A percentile compares a stretch with the other conserved stretches of the same genome.
Conservation (phyloP, 2,113 vertebrate species). For the Cricetomys ansorgei region DNA sequence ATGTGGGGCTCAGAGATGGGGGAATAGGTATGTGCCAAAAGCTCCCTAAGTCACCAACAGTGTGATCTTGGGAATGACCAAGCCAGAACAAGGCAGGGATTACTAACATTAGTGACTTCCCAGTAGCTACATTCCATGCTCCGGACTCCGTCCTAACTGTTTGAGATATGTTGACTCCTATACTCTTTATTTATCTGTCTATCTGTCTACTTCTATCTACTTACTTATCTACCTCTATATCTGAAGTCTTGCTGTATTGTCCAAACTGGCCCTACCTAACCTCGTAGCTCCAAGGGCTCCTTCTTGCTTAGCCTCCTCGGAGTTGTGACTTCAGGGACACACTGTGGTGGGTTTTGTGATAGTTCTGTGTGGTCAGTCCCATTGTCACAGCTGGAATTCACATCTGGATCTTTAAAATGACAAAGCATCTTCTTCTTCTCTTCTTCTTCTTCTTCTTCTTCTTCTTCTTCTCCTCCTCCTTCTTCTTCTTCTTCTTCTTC, state of each 20-base stretch:
- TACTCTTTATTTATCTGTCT: not conserved
- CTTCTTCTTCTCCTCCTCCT: no score
- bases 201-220: not conserved
- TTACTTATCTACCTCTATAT: not conserved
- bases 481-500: no score
- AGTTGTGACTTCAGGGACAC: not conserved
- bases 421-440: no score
- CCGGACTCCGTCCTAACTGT: not conserved
- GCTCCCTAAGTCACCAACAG: not conserved
- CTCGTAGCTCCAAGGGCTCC: not conserved
- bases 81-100: not conserved
- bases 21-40: not conserved
- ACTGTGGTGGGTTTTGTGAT: not conserved
- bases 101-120: not conserved
- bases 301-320: not conserved
- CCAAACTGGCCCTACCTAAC: not conserved
- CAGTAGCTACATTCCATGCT: accelerated
- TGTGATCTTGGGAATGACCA: not conserved
- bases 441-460: no score
- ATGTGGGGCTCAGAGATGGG: not conserved
- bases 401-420: not conserved
- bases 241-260: not conserved
- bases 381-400: not conserved
- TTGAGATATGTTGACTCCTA: not conserved
- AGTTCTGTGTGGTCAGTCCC: not conserved